Evolutionary conservation across 2,113 vertebrate genomes (phyloP), one percentile per base, ranked within the genome.

Genomic region (Mesocricetus auratus): DNA sequence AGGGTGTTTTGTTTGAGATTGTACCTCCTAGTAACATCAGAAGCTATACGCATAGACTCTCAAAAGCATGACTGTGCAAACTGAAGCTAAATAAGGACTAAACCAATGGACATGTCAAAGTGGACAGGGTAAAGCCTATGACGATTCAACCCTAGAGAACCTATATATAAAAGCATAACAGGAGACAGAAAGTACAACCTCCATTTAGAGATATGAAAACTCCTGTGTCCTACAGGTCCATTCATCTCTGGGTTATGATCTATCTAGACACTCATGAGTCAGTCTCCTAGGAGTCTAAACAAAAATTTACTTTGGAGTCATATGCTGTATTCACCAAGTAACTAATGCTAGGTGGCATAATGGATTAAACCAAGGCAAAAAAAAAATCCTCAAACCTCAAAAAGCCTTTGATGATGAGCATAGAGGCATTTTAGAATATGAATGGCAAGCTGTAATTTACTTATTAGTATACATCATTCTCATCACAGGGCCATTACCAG

Each of bases 211-310:
- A 31, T 85, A 24, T 24, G 26, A 64, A 93, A 74, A 45, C 4
- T 33, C 17, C 10, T 0, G n/a, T 66, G 17, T 2, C 3, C 58
- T 2, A 7, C 2, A 42, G 2, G 9, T 75, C 50, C 31, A 62
- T 36, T 58, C 29, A 45, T 82, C 36, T 58, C 69, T 83, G 58
- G 45, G 9, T 53, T 83, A 11, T 53, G 75, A 83, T 36, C 68
- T 11, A 45, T 2, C 31, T n/a, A 9, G 47, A 13, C 62, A 58
- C 42, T 24, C 39, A 33, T 42, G 88, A 45, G 24, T 73, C 69
- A 47, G 39, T 50, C 47, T 69, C 21, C n/a, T 9, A 16, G 62
- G 33, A 85, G 10, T 12, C 39, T 8, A 75, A 5, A 3, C 22
- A 11, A 64, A 47, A 77, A 12, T 31, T 53, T 39, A 2, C 1